These are phyloP conservation scores for Ancistrus triradiatus DNA, from an alignment of 2,113 vertebrate species.

Conservation along the genomic window DNA sequence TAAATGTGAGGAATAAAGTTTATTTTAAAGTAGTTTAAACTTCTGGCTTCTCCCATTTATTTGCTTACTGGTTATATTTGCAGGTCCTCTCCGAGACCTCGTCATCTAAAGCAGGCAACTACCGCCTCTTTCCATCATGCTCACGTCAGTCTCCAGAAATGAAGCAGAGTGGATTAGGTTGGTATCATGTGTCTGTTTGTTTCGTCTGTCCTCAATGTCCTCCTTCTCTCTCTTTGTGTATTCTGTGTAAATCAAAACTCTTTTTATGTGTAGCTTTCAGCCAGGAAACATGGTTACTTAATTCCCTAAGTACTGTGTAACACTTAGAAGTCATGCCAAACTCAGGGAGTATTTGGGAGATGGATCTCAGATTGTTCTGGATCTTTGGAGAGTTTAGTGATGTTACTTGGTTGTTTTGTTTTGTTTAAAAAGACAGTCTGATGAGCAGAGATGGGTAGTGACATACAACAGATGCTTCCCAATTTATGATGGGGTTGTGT, in stretches of 20 bases:
- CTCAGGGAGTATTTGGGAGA: too few relatives aligned
- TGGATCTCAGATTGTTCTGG: too few relatives aligned
- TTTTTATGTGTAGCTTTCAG: not conserved
- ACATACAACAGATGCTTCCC: too few relatives aligned
- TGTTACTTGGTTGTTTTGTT: too few relatives aligned
- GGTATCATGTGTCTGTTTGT: conserved; percentile 43
- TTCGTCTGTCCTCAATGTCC: conserved; percentile 23
- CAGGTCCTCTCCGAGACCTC: conserved; percentile 93
- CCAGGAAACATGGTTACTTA: not conserved
- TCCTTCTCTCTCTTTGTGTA: conserved; percentile 11
- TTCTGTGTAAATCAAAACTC: not conserved
- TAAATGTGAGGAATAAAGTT: too few relatives aligned
- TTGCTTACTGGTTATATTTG: too few relatives aligned
- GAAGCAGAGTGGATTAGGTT: conserved; percentile 97
- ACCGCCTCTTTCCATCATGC: conserved; percentile 91
- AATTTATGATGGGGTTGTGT: too few relatives aligned
- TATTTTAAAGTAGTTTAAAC: not conserved
- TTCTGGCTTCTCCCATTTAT: too few relatives aligned
- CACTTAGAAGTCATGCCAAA: too few relatives aligned
- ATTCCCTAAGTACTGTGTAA: not conserved
- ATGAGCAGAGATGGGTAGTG: too few relatives aligned
- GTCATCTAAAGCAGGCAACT: conserved; percentile 82
- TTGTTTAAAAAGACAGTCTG: too few relatives aligned
- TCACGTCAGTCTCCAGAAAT: conserved; percentile 90
- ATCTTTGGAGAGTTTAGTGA: too few relatives aligned